A percentile compares a stretch with the other conserved stretches of the same genome.
Evolutionary conservation across 2,113 vertebrate genomes (phyloP).

Genomic region (Rattus norvegicus): GRCr8 NC_086029.1:47987501-47988000

Average conservation of each 20-base stretch:
- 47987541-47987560: not conserved
- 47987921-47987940: not conserved
- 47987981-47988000: not conserved
- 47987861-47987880: not conserved
- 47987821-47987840: not conserved
- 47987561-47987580: not conserved
- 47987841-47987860: not conserved
- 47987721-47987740: not conserved
- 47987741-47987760: too few species aligned
- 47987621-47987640: not conserved
- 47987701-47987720: not conserved
- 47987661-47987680: not conserved
- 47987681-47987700: not conserved
- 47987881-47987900: not conserved
- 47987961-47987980: not conserved
- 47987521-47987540: not conserved
- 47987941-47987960: not conserved
- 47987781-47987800: not conserved
- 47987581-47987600: not conserved
- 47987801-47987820: not conserved
- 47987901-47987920: not conserved
- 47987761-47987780: too few species aligned
- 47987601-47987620: not conserved
- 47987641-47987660: not conserved
- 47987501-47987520: too few species aligned